A percentile compares a stretch with the other conserved stretches of the same genome.
Conservation (phyloP, 2,888 invertebrate genomes). For the Pristionchus exspectatus region DNA sequence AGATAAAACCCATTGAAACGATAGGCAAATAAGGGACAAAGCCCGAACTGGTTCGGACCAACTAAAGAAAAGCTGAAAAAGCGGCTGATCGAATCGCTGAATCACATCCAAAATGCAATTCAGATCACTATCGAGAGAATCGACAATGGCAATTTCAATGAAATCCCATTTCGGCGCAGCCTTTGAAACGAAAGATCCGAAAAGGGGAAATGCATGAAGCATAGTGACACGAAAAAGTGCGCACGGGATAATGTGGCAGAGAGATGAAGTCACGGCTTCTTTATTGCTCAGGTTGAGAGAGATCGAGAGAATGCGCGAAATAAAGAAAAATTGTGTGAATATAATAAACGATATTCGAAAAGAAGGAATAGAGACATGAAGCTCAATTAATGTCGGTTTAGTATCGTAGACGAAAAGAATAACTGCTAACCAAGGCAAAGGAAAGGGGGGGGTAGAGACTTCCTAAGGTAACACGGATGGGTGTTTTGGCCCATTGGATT, state of each 20-base stretch:
- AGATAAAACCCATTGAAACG: not conserved
- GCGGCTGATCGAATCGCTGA: not conserved
- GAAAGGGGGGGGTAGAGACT: too few relatives aligned
- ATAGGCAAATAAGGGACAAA: not conserved
- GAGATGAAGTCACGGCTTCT: too few relatives aligned
- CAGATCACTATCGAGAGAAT: not conserved
- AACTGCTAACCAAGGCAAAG: too few relatives aligned
- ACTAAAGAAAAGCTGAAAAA: not conserved
- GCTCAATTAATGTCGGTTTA: too few relatives aligned
- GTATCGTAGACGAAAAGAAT: too few relatives aligned
- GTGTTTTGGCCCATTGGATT: too few relatives aligned
- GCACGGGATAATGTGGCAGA: too few relatives aligned
- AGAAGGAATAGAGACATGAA: not conserved
- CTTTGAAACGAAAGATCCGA: not conserved
- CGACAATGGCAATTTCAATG: not conserved
- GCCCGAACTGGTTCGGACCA: not conserved
- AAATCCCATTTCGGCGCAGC: not conserved
- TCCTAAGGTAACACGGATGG: too few relatives aligned
- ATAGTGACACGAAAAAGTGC: too few relatives aligned
- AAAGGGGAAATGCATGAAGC: not conserved
- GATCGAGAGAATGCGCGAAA: too few relatives aligned
- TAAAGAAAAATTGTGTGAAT: too few relatives aligned
- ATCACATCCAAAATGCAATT: conserved; percentile 14
- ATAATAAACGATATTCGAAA: not conserved
- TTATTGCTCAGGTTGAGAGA: too few relatives aligned